These are phyloP conservation scores for Taphrorychus bicolor DNA, from an alignment of 2,888 invertebrate genomes.

Conservation along the genomic window DNA sequence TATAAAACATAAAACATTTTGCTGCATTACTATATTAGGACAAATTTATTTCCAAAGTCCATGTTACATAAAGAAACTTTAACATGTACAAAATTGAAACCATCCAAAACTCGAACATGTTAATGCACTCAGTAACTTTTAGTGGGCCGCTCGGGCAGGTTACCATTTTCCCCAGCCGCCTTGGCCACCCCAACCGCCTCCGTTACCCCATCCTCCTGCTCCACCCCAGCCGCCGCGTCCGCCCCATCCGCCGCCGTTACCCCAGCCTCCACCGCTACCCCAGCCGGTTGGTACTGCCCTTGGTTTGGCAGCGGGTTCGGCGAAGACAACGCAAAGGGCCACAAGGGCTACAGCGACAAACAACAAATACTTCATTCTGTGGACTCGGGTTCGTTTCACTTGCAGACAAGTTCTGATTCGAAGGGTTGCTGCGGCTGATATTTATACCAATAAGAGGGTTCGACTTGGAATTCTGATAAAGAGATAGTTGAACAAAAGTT, in stretches of 20 bases:
- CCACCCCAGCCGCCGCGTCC: constrained; percentile 1
- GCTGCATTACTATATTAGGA: no score
- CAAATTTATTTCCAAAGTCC: background rate
- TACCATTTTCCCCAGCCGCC: constrained; percentile 5
- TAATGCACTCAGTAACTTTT: background rate
- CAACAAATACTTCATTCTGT: constrained; percentile 42
- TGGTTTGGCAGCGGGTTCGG: constrained; percentile 22
- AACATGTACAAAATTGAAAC: constrained; percentile 4
- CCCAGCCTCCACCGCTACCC: constrained; percentile 7
- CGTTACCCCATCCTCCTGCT: constrained; percentile 6
- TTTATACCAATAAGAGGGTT: background rate
- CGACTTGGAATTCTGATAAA: background rate
- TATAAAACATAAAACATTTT: background rate
- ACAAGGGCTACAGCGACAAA: constrained; percentile 42
- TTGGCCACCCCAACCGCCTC: constrained; percentile 20
- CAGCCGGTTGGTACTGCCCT: background rate
- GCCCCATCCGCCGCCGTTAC: constrained; percentile 3
- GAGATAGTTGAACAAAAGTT: background rate
- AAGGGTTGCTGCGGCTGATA: background rate
- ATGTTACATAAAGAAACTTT: background rate
- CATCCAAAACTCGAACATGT: background rate
- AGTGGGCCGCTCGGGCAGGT: background rate
- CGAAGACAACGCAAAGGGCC: constrained; percentile 37
- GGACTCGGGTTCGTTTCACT: constrained; percentile 1
- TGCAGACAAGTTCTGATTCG: constrained; percentile 8